These are phyloP conservation scores for Baccha elongata DNA, from an alignment of 2,888 invertebrate species.

Conservation along the genomic window DNA sequence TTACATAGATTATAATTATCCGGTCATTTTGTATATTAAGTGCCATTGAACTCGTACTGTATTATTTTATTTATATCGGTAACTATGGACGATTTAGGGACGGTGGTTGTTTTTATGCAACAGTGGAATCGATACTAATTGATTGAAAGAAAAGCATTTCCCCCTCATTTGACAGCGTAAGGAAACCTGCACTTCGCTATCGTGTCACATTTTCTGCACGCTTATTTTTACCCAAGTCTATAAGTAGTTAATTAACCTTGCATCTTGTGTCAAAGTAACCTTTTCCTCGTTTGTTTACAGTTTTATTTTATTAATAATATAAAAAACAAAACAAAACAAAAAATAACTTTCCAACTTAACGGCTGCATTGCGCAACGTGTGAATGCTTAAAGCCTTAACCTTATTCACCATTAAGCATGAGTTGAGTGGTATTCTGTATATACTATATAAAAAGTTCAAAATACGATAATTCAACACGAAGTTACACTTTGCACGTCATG, in stretches of 20 bases:
- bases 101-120: background rate
- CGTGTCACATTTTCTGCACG: background rate
- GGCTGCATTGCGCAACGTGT: background rate
- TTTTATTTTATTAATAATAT: background rate
- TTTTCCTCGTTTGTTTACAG: background rate
- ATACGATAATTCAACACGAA: background rate
- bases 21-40: background rate
- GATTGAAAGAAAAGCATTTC: background rate
- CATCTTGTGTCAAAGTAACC: background rate
- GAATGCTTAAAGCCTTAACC: conserved; percentile 1
- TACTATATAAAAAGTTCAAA: background rate
- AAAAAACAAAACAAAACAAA: background rate
- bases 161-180: background rate
- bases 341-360: background rate
- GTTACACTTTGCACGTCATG: background rate
- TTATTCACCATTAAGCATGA: conserved; percentile 1
- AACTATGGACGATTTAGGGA: background rate
- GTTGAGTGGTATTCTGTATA: no score
- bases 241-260: background rate
- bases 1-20: background rate
- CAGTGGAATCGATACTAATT: background rate
- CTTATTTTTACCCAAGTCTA: background rate
- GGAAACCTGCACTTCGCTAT: background rate
- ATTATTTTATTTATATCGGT: background rate
- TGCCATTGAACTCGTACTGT: background rate